Base-by-base conservation (phyloP, 1,140 invertebrate genomes). In the Pogonomyrmex barbatus region DNA sequence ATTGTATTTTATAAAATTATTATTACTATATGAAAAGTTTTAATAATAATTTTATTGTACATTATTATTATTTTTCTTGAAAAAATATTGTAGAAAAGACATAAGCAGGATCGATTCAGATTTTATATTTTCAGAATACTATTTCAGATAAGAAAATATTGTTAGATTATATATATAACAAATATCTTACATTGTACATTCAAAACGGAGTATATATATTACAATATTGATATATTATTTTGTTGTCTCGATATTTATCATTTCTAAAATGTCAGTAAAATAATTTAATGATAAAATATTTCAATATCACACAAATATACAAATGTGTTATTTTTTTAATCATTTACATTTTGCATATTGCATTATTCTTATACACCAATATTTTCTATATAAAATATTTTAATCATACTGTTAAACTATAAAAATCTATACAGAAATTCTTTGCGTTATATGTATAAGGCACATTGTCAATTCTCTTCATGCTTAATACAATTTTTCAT, bases 101-200 rank as follows among this genome's bases (percentile, higher is more conserved):
- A 6, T 75, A 39, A 17, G 47, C 30, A 58, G 2, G n/a, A 58
- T 45, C 2, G 54, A 56, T 39, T 68, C 54, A 30, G 24, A 45
- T 70, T 58, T 68, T 45, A n/a, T 42, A 14, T 70, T 68, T 14
- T 42, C 5, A 17, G n/a, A 56, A 54, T 79, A 54, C 4, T 56
- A 68, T 42, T 79, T 79, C 42, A 56, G 45, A 67, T 85, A 73
- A 9, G 9, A 71, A 52, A 39, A 77, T 89, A 81, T 71, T 71
- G 50, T 70, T 39, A 89, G 56, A 88, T 24, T 24, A 24, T 24
- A 24, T 24, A 24, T 86, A 82, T 88, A 89, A 89, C 88, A 88
- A 88, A 86, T 86, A 67, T 81, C 4, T 58, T 4, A 86, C 33
- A 17, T 63, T 81, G 10, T 50, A 58, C 50, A 76, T 78, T n/a